Evolutionary conservation across 2,113 vertebrate species (phyloP).

Genomic region (Talpa occidentalis): DNA sequence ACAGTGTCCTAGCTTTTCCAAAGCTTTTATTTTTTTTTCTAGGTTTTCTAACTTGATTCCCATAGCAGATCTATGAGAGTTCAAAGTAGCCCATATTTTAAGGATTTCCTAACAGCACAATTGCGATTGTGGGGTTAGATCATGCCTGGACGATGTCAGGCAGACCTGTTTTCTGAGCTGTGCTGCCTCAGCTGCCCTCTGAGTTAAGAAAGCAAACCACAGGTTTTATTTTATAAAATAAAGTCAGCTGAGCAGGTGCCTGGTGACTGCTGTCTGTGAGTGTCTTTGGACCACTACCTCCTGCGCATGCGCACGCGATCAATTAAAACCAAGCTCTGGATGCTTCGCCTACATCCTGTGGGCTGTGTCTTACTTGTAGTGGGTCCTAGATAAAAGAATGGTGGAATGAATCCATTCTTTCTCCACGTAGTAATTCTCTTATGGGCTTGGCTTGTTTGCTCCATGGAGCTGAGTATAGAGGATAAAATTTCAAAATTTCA

Average conservation of each 20-base stretch:
- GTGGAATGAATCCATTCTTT: background rate
- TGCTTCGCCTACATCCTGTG: background rate
- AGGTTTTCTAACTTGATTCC: background rate
- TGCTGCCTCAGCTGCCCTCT: background rate
- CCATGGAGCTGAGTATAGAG: background rate
- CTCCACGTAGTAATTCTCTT: background rate
- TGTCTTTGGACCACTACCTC: background rate
- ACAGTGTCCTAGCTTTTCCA: fast-evolving
- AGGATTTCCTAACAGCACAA: background rate
- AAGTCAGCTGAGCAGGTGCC: background rate
- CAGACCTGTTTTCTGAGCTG: background rate
- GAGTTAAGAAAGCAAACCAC: background rate
- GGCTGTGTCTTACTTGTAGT: background rate
- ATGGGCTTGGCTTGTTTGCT: background rate
- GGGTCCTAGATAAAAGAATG: background rate
- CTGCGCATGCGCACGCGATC: fast-evolving
- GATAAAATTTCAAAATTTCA: background rate
- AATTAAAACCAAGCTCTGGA: background rate
- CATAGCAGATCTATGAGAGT: background rate
- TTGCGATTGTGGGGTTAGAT: background rate
- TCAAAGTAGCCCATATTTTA: background rate
- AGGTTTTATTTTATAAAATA: background rate
- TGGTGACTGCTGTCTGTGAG: fast-evolving
- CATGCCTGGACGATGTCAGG: background rate
- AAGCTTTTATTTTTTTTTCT: background rate